Evolutionary conservation across 2,888 invertebrate genomes (phyloP), one percentile per base, ranked within the genome.

Genomic region (Cremastobaeus sp.): DNA sequence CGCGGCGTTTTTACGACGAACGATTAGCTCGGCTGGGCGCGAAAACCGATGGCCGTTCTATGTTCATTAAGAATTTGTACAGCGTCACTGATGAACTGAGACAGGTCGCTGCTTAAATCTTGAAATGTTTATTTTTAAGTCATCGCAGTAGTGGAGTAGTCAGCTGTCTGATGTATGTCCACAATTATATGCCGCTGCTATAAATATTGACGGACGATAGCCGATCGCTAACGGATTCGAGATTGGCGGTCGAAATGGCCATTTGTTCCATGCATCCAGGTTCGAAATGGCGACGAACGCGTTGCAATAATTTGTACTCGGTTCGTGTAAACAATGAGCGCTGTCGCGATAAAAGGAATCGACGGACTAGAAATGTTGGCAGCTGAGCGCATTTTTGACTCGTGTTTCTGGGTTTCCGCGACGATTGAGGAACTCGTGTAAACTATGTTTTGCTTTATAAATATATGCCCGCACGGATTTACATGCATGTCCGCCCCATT

Each of bases 61-160:
- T 11, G 9, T 21, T 21, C 3, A 41, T 11, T 28, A 28, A 39
- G 41, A 18, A 41, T 18, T 17, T 17, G 14, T 30, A 21, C 8
- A 30, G 41, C 11, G 14, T 32, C n/a, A 15, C 8, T 21, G 32
- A 15, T 20, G n/a, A 11, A 20, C 14, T 11, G 15, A 18, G 12
- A 12, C 11, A 32, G 55, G 15, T 14, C 3, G 3, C 2, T 21
- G 20, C 17, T 32, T 34, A 35, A 35, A 47, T 57, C 20, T 30
- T 25, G 3, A 18, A 30, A 48, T 30, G 48, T 48, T 60, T 60
- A 60, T 60, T 60, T 60, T 60, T 60, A 60, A 45, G 30, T 25
- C 55, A 32, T n/a, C 9, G 48, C 25, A 30, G 30, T 30, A 30
- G 39, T 39, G 20, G 28, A 30, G 15, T 28, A 25, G 39, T 39